Conservation (phyloP, 2,888 invertebrate species). For the Noctua pronuba region DNA sequence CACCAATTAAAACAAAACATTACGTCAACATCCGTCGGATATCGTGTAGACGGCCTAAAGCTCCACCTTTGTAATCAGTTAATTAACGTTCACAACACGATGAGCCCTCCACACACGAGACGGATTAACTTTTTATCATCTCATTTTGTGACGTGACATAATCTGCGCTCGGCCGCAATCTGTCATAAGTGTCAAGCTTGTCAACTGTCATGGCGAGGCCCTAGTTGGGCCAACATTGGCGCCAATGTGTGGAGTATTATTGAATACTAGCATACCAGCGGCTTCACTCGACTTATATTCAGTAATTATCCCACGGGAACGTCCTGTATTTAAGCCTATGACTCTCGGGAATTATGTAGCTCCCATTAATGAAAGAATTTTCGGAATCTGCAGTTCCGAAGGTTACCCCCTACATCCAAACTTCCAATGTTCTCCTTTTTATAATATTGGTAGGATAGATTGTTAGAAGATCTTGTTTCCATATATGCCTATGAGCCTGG, state of each 20-base stretch:
- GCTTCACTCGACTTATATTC: neutral
- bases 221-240: constrained; percentile 62
- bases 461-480: neutral
- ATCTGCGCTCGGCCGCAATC: constrained; percentile 84
- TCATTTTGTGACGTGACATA: constrained; percentile 82
- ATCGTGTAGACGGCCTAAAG: constrained; percentile 52
- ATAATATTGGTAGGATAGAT: neutral
- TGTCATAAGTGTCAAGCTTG: constrained; percentile 81
- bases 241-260: constrained; percentile 51
- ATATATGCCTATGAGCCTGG: neutral
- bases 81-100: constrained; percentile 65
- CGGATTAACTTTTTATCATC: constrained; percentile 76
- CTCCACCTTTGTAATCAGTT: constrained; percentile 67
- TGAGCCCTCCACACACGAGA: constrained; percentile 61
- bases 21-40: constrained; percentile 54
- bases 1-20: constrained; percentile 38
- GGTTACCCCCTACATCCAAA: neutral
- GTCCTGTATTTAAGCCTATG: neutral
- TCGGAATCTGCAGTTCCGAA: neutral
- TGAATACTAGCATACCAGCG: neutral
- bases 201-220: constrained; percentile 73
- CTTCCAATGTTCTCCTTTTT: neutral
- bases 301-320: neutral
- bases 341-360: neutral
- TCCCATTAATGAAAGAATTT: neutral